Evolutionary conservation across 2,113 vertebrate species (phyloP), one percentile per base, ranked within the genome.

Genomic region (Rhadina sibilatrix): DNA sequence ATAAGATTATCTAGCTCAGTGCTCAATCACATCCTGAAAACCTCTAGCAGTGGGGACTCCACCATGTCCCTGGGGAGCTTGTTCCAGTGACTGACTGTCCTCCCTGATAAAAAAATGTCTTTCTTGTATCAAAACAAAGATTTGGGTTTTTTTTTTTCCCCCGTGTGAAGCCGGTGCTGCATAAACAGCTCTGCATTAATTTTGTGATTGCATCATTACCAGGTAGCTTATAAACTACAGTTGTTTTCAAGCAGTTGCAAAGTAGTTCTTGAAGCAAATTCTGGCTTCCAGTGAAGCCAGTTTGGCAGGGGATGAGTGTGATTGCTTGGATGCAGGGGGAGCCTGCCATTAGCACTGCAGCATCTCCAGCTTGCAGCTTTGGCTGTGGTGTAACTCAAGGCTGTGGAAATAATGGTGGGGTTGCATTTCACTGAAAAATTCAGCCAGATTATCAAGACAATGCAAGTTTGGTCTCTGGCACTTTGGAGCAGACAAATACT

Each of bases 111-210:
- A 54, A 82, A 92, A 56, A 53, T 5, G 14, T 10, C 54, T 63
- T 5, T 75, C 28, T 71, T n/a, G 7, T 59, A 18, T 20, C 15
- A 88, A 75, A 88, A 83, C 12, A 2, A 40, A 56, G 20, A 12
- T 20, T 11, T 47, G 7, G n/a, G n/a, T n/a, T n/a, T n/a, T n/a
- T 38, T 23, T 10, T 40, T 37, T 11, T 6, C 2, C 2, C 4
- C 2, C n/a, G 0, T 10, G 27, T 71, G 64, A 53, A 72, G 42
- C 10, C 9, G 4, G 20, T 54, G 40, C 42, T 83, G 63, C 20
- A 33, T 30, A 35, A 89, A 27, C 21, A 59, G 53, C 12, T 52
- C 74, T 40, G 37, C 66, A 18, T 38, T 42, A 44, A 53, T 91
- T 84, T 53, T 66, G 60, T 54, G 30, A 54, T 54, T 44, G 5